A percentile compares a stretch with the other conserved stretches of the same genome.
Evolutionary conservation across 2,888 invertebrate genomes (phyloP).

Genomic region (Pandemis heparana): DNA sequence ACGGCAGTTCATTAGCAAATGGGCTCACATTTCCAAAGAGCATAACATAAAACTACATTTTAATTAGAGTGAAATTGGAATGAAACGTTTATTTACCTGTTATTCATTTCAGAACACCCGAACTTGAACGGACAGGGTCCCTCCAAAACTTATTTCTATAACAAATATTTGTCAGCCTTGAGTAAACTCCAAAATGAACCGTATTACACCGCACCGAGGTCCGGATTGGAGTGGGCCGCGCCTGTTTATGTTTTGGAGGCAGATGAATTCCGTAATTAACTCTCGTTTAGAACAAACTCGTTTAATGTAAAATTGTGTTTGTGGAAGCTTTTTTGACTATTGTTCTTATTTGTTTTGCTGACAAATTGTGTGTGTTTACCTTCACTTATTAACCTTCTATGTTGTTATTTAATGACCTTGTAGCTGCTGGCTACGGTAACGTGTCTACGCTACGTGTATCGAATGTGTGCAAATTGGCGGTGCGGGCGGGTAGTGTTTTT

Average conservation of each 20-base stretch:
- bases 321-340: not conserved
- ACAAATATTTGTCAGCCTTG: slow-evolving; percentile 33
- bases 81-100: slow-evolving; percentile 8
- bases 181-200: slow-evolving; percentile 9
- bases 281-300: slow-evolving; percentile 27
- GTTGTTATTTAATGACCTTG: no score
- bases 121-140: not conserved
- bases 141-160: slow-evolving; percentile 33
- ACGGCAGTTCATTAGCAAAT: not conserved
- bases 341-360: not conserved
- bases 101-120: not conserved
- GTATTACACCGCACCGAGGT: slow-evolving; percentile 10
- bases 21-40: not conserved
- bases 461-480: no score
- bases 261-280: slow-evolving; percentile 37
- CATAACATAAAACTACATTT: not conserved
- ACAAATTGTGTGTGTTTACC: not conserved
- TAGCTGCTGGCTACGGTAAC: no score
- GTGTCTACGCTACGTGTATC: no score
- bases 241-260: slow-evolving; percentile 28
- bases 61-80: slow-evolving; percentile 1
- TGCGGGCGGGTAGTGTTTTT: no score
- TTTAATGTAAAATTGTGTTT: slow-evolving; percentile 39
- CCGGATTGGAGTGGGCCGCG: not conserved
- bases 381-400: no score